Conservation (phyloP, 2,888 invertebrate genomes). For the Aethes cnicana region DNA sequence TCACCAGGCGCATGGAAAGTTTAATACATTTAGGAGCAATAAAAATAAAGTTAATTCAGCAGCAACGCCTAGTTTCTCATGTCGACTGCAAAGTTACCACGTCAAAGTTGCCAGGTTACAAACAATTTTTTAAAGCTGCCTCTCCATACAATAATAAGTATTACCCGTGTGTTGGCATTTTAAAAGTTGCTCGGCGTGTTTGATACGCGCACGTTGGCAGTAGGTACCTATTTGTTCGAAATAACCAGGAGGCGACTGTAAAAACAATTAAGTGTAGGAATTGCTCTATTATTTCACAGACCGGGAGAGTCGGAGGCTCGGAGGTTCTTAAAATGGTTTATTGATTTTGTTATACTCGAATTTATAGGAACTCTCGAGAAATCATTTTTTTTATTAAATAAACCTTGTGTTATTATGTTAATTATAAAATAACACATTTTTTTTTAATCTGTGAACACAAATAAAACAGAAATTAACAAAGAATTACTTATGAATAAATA, state of each 20-base stretch:
- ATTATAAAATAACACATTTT: too few relatives aligned
- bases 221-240: background rate
- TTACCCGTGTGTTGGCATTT: conserved; percentile 11
- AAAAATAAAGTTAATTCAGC: conserved; percentile 44
- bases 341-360: too few relatives aligned
- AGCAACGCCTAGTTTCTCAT: conserved; percentile 51
- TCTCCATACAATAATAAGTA: conserved; percentile 20
- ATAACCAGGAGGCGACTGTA: background rate
- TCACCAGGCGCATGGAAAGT: background rate
- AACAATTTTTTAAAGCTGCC: conserved; percentile 33
- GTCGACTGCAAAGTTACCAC: conserved; percentile 55
- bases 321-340: too few relatives aligned
- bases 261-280: too few relatives aligned
- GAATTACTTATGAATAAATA: too few relatives aligned
- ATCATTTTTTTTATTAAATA: too few relatives aligned
- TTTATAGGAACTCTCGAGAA: too few relatives aligned
- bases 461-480: too few relatives aligned
- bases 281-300: too few relatives aligned
- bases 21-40: conserved; percentile 6
- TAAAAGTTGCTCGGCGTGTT: conserved; percentile 18
- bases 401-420: too few relatives aligned
- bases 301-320: too few relatives aligned
- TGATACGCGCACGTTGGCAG: background rate
- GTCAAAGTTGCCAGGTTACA: conserved; percentile 54
- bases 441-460: too few relatives aligned